Conservation (phyloP, 1,140 invertebrate species). For the Anastrepha obliqua region DNA sequence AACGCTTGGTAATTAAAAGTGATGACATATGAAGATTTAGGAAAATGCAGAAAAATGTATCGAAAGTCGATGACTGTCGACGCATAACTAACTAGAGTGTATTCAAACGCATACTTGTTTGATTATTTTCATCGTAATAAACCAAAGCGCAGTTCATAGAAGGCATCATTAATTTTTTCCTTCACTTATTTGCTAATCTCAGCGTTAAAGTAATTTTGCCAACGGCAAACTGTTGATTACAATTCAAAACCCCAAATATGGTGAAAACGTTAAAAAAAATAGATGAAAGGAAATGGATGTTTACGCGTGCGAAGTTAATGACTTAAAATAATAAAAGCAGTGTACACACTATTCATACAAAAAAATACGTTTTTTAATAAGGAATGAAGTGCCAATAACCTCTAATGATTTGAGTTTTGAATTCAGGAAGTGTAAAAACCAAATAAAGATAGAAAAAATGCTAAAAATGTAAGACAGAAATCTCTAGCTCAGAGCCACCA, state of each 20-base stretch:
- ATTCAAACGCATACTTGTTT: background rate
- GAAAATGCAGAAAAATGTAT: background rate
- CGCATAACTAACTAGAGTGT: background rate
- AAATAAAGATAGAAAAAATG: too few species aligned
- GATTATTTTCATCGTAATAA: background rate
- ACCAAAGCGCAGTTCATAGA: background rate
- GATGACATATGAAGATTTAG: background rate
- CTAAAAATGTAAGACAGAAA: too few species aligned
- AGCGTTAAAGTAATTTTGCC: background rate
- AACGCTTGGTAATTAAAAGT: background rate
- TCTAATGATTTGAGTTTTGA: too few species aligned
- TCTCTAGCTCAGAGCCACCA: too few species aligned
- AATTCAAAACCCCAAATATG: background rate
- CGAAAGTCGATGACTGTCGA: constrained; percentile 1
- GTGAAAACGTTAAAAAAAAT: background rate
- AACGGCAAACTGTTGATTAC: background rate
- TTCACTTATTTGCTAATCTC: background rate
- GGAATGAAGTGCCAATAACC: background rate
- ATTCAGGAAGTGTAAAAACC: too few species aligned
- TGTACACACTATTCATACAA: background rate
- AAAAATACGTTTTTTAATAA: background rate
- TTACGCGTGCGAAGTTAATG: background rate
- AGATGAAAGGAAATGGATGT: background rate
- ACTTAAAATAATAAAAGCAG: constrained; percentile 3
- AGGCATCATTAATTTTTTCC: background rate